Percentiles rank a stretch among this genome's conserved stretches.
These are phyloP conservation scores for Lithobates sylvaticus DNA, from an alignment of 2,797 vertebrate genomes.

Conservation along the genomic window DNA sequence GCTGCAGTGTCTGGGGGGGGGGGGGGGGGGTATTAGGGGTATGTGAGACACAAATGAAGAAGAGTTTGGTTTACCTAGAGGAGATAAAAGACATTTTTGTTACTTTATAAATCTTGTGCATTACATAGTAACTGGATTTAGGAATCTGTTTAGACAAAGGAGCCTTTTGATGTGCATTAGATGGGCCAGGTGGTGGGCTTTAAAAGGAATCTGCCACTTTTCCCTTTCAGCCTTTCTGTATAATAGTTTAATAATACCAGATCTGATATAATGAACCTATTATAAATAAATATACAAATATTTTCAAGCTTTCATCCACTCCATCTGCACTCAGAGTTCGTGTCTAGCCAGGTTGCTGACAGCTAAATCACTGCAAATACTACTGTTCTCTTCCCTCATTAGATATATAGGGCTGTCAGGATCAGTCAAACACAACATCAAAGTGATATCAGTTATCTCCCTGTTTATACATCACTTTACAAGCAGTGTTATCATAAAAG, in stretches of 20 bases:
- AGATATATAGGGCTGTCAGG: conserved; percentile 26
- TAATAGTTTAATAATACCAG: not conserved
- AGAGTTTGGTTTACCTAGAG: too few relatives aligned
- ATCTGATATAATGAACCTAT: not conserved
- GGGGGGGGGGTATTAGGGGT: too few relatives aligned
- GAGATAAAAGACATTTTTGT: too few relatives aligned
- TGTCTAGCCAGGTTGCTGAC: not conserved
- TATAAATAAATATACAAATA: not conserved
- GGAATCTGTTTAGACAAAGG: too few relatives aligned
- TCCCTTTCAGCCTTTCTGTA: not conserved
- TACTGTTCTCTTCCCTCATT: conserved; percentile 30
- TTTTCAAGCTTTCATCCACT: not conserved
- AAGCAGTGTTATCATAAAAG: conserved; percentile 51
- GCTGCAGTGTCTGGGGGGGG: too few relatives aligned
- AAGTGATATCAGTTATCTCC: conserved; percentile 46
- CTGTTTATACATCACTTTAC: conserved; percentile 52
- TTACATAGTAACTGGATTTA: too few relatives aligned
- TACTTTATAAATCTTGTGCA: too few relatives aligned
- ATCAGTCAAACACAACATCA: conserved; percentile 53
- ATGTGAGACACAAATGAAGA: too few relatives aligned
- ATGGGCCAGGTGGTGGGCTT: too few relatives aligned
- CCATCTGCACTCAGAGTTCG: not conserved
- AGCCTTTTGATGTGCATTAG: too few relatives aligned
- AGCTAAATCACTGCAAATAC: conserved; percentile 12
- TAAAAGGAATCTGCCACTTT: not conserved